A percentile compares a stretch with the other conserved stretches of the same genome.
Conservation (phyloP, 2,113 vertebrate genomes). For the Equus przewalskii region DNA sequence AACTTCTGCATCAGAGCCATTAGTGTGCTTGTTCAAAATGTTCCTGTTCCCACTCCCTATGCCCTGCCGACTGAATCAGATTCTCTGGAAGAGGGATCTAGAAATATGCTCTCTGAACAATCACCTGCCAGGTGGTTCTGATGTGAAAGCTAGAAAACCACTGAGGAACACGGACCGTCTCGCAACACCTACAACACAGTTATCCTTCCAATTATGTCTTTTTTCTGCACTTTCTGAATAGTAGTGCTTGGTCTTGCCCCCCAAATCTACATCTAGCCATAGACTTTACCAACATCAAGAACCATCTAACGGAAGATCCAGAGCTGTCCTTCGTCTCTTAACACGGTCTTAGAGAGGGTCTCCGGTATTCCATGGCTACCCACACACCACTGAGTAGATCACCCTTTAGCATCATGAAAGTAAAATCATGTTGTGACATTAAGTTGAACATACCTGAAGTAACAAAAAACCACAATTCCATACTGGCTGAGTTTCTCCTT, state of each 20-base stretch:
- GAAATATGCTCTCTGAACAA: neutral
- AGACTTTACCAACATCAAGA: neutral
- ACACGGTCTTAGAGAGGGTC: neutral
- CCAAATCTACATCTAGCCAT: neutral
- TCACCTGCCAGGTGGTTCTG: neutral
- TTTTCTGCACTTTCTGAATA: neutral
- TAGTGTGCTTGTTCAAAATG: neutral
- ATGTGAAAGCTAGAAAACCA: neutral
- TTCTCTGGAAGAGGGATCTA: neutral
- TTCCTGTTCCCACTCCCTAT: neutral
- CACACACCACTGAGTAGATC: neutral
- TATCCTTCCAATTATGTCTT: neutral
- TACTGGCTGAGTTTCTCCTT: conserved; percentile 1
- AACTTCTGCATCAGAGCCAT: neutral
- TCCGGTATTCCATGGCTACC: neutral
- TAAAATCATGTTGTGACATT: neutral
- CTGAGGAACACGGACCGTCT: neutral
- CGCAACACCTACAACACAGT: neutral
- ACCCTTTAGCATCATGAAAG: neutral
- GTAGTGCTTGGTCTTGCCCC: neutral
- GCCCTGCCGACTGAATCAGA: neutral
- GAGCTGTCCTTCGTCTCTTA: neutral
- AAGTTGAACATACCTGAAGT: neutral
- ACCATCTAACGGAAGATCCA: neutral
- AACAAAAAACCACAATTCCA: neutral